Base-by-base conservation (phyloP, 2,797 vertebrate genomes). In the Malurus leucopterus region DNA sequence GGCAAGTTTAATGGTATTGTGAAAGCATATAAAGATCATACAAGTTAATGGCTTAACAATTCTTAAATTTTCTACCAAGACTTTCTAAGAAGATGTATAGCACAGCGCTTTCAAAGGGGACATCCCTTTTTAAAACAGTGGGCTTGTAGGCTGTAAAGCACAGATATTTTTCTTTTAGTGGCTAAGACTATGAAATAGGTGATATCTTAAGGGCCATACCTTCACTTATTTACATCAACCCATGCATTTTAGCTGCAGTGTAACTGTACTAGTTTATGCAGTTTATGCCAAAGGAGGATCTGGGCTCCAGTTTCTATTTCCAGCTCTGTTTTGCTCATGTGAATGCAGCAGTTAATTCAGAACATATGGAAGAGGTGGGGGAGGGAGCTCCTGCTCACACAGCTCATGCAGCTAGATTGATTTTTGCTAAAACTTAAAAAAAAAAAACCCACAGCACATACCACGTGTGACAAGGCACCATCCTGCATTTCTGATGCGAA, bases 301-400 rank as follows among this genome's bases (percentile, higher is more conserved):
- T 81, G 73, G 32, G 79, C 40, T 81, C 32, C 68, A 78, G 64
- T 88, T 92, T 85, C 92, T 93, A 84, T 88, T 95, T 94, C 77
- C 90, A 92, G 76, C 63, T 94, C 49, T 21, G 1, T 85, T 93
- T 92, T 90, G 38, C 79, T 86, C 82, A 81, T 91, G 57, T 84
- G 85, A 91, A 93, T 74, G 67, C 64, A 92, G 81, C 59, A 78
- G 82, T 76, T 93, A 73, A 87, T 84, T 94, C 34, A 26, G 83
- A 95, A 92, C 86, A 93, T 86, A 95, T 80, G 67, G 72, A 81
- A 90, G 70, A 85, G n/a, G 30, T 72, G 84, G 65, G 53, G 51
- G 88, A 74, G 86, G 86, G 85, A 79, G 74, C 55, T 90, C 38
- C 82, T 83, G 79, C 67, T 93, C 73, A 62, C 44, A 77, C 44